Conservation (phyloP, 2,797 vertebrate genomes). For the Danio kyathit region DNA sequence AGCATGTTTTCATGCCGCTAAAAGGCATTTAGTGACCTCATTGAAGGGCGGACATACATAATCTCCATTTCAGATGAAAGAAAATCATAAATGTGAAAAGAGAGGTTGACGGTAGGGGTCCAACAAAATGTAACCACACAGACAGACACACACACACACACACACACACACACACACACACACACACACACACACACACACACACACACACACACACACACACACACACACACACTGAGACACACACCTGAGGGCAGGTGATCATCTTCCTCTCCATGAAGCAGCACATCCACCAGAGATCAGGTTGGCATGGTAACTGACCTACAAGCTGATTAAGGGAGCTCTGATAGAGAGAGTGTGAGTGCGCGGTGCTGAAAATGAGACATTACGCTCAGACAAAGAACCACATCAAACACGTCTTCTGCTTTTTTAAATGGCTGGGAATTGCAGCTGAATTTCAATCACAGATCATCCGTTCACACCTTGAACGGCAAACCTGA, state of each 20-base stretch:
- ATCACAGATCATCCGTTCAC: constrained; percentile 40
- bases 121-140: constrained; percentile 37
- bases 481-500: background rate
- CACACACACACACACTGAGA: constrained; percentile 35
- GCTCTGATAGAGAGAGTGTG: constrained; percentile 50
- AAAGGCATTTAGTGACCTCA: constrained; percentile 35
- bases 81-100: constrained; percentile 23
- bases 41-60: constrained; percentile 13
- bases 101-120: constrained; percentile 21
- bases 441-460: constrained; percentile 21
- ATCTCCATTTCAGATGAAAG: constrained; percentile 39
- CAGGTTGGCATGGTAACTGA: constrained; percentile 59
- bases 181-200: constrained; percentile 47
- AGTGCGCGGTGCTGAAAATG: constrained; percentile 46
- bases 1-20: constrained; percentile 28
- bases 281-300: constrained; percentile 49
- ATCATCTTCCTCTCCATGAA: constrained; percentile 54
- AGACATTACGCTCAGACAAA: constrained; percentile 52
- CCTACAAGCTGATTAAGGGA: constrained; percentile 59
- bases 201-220: constrained; percentile 43
- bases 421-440: constrained; percentile 37
- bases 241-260: constrained; percentile 58
- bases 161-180: constrained; percentile 43
- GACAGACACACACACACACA: constrained; percentile 40
- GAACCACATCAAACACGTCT: constrained; percentile 36